Percentiles rank a stretch among this genome's conserved stretches.
phyloP scores from a whole-genome alignment of 1,140 invertebrate species.

The Akabosia matsudoensis region DNA sequence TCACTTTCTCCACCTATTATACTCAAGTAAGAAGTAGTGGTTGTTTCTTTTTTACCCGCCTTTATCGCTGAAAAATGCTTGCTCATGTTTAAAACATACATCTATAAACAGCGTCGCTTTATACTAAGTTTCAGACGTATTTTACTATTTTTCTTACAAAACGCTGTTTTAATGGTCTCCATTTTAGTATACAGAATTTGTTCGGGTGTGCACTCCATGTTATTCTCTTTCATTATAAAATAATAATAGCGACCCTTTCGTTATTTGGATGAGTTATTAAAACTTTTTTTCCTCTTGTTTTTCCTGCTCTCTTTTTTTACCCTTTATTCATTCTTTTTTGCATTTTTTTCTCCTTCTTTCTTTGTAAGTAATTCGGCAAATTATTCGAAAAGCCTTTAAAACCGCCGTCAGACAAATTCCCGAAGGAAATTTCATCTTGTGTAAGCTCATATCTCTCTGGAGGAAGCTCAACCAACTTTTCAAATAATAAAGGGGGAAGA shows the following conservation, averaged over 20 bases:
- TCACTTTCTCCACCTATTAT: constrained; percentile 22
- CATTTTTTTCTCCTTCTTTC: constrained; percentile 1
- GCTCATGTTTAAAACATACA: too few relatives aligned
- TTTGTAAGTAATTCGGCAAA: constrained; percentile 20
- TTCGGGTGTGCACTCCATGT: too few relatives aligned
- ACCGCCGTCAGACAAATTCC: constrained; percentile 20
- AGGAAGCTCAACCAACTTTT: constrained; percentile 23
- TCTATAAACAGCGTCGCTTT: too few relatives aligned
- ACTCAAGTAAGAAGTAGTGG: background rate
- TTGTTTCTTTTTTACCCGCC: background rate
- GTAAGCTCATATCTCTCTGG: constrained; percentile 20
- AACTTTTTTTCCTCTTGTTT: background rate
- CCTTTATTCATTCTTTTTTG: background rate
- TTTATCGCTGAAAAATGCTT: background rate
- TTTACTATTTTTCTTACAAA: too few relatives aligned
- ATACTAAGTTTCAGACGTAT: too few relatives aligned
- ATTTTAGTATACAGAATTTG: too few relatives aligned
- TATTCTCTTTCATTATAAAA: constrained; percentile 21
- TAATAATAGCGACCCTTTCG: constrained; percentile 18
- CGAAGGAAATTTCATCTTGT: constrained; percentile 24
- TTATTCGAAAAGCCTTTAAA: constrained; percentile 24
- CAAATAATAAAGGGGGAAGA: constrained; percentile 18
- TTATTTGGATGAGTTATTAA: constrained; percentile 22
- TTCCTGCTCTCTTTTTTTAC: background rate
- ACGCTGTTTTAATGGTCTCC: too few relatives aligned